A percentile compares a stretch with the other conserved stretches of the same genome.
Evolutionary conservation across 2,888 invertebrate genomes (phyloP).

Genomic region (Archips xylosteana): DNA sequence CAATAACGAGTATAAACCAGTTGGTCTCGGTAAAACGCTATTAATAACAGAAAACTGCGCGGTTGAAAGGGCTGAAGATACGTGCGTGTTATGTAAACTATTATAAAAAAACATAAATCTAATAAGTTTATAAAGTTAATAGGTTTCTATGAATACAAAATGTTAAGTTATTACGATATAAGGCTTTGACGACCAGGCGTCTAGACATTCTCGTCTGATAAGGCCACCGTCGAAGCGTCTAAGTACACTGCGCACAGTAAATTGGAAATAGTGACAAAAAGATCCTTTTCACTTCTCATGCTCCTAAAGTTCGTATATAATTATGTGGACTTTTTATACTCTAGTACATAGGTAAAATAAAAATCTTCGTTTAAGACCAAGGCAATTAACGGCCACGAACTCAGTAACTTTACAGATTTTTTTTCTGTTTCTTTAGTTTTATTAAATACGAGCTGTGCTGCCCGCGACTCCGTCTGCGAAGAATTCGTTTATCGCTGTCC

Average conservation of each 20-base stretch:
- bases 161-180: background rate
- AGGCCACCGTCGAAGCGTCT: background rate
- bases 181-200: background rate
- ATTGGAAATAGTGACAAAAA: background rate
- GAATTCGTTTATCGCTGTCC: no score
- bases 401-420: no score
- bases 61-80: conserved; percentile 4
- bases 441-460: no score
- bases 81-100: background rate
- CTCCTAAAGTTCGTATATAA: no score
- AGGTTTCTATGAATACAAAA: background rate
- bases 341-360: no score
- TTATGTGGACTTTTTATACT: no score
- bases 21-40: conserved; percentile 61
- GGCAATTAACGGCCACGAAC: no score
- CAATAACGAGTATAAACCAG: conserved; percentile 49
- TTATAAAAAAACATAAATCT: background rate
- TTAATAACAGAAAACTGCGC: conserved; percentile 53
- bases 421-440: no score
- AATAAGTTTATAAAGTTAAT: background rate
- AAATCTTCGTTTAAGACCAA: no score
- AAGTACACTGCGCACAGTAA: background rate
- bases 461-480: no score
- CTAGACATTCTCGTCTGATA: background rate
- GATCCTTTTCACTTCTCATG: no score